These are phyloP conservation scores for Galleria mellonella DNA, from an alignment of 1,140 invertebrate species.

Conservation along the genomic window DNA sequence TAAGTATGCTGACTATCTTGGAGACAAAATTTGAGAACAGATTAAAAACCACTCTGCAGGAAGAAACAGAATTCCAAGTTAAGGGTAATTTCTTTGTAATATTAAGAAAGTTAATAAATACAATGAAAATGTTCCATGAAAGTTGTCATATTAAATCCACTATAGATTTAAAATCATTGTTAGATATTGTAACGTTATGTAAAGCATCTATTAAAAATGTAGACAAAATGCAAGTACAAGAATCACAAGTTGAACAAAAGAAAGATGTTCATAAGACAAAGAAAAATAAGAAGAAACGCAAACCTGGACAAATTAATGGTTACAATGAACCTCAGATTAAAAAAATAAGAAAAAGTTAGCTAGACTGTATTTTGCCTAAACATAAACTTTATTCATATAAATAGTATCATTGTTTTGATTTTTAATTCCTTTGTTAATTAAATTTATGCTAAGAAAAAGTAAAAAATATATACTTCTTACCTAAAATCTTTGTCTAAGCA, in stretches of 20 bases:
- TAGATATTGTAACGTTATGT: conserved; percentile 27
- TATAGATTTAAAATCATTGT: conserved; percentile 40
- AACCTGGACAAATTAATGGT: conserved; percentile 33
- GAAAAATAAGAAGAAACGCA: conserved; percentile 43
- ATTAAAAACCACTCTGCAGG: conserved; percentile 24
- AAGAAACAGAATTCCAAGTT: conserved; percentile 34
- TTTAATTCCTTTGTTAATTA: no score
- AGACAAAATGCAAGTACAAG: conserved; percentile 17
- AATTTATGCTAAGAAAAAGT: no score
- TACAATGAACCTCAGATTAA: conserved; percentile 26
- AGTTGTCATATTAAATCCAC: conserved; percentile 38
- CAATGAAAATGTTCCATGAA: conserved; percentile 51
- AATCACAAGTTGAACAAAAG: conserved; percentile 15
- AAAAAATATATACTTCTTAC: no score
- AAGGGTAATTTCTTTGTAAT: conserved; percentile 51
- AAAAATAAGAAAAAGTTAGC: conserved; percentile 21
- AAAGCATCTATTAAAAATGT: conserved; percentile 37
- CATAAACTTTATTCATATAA: no score
- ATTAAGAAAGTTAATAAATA: conserved; percentile 52
- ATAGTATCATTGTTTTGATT: no score
- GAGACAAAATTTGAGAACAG: conserved; percentile 36
- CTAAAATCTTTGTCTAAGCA: no score
- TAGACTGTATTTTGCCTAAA: no score
- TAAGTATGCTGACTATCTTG: conserved; percentile 26
- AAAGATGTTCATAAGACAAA: conserved; percentile 21